These are phyloP conservation scores for Synanthedon vespiformis DNA, from an alignment of 2,888 invertebrate genomes.

Conservation along the genomic window DNA sequence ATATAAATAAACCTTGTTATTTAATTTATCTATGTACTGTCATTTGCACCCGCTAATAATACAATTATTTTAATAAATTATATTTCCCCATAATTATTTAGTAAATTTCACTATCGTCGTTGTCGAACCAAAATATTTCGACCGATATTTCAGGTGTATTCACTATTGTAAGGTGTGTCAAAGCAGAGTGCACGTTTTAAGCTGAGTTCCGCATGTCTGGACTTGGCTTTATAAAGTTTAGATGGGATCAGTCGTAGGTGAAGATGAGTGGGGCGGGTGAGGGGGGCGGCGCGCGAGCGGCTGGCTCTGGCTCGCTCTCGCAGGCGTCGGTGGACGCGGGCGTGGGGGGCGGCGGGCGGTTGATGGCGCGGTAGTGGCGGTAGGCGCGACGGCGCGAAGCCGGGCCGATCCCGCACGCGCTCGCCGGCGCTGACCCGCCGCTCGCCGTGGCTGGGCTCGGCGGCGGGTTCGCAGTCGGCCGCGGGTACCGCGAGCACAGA, in stretches of 20 bases:
- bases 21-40: no score
- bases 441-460: slow-evolving; percentile 88
- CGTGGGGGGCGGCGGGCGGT: slow-evolving; percentile 93
- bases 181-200: no score
- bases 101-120: no score
- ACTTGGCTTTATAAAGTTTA: no score
- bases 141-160: no score
- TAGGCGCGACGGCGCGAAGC: slow-evolving; percentile 75
- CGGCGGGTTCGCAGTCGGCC: slow-evolving; percentile 89
- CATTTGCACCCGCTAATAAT: no score
- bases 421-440: slow-evolving; percentile 68
- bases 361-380: slow-evolving; percentile 82
- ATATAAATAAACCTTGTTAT: no score
- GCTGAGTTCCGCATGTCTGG: no score
- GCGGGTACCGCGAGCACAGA: slow-evolving; percentile 79
- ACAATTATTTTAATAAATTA: no score
- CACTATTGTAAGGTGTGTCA: no score
- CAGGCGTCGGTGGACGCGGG: slow-evolving; percentile 95
- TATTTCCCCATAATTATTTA: no score
- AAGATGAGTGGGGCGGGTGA: slow-evolving; percentile 74
- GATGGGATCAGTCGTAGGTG: not conserved
- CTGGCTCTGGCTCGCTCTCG: slow-evolving; percentile 82
- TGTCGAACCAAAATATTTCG: no score
- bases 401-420: slow-evolving; percentile 76
- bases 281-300: slow-evolving; percentile 88